phyloP scores from a whole-genome alignment of 37 sponge, comb jelly and placozoan species.

The Spongilla lacustris region DNA sequence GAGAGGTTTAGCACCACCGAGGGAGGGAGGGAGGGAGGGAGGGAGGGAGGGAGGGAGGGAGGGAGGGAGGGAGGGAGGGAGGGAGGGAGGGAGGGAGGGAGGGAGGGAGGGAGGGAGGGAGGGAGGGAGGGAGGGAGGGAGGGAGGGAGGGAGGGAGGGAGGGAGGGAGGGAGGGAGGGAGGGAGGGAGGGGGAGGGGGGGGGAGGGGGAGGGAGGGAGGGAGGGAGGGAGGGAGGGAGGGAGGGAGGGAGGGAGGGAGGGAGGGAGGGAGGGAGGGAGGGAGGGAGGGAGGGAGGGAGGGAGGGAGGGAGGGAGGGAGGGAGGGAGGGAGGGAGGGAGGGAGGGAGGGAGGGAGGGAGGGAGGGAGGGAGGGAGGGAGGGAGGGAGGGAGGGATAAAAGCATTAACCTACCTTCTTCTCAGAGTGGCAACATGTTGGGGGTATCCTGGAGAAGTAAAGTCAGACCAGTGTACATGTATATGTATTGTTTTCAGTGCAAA shows the following conservation, averaged over 20 bases:
- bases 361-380: constrained; percentile 14
- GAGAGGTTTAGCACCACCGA: too few species aligned
- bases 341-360: not conserved
- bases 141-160: constrained; percentile 3
- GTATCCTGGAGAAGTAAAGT: constrained; percentile 8
- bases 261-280: too few species aligned
- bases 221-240: not conserved
- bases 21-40: constrained; percentile 4
- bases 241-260: too few species aligned
- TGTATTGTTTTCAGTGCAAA: too few species aligned
- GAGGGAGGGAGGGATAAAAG: not conserved
- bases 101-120: constrained; percentile 4
- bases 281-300: too few species aligned
- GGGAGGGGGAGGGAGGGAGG: not conserved
- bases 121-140: constrained; percentile 18
- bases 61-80: constrained; percentile 1
- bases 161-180: constrained; percentile 18
- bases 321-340: not conserved
- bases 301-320: not conserved
- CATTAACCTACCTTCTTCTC: constrained; percentile 24
- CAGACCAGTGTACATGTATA: too few species aligned
- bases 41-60: constrained; percentile 15
- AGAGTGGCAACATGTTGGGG: constrained; percentile 72
- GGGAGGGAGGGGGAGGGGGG: not conserved
- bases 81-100: not conserved